Base-by-base conservation (phyloP, 2,113 vertebrate species). In the Pimephales promelas region DNA sequence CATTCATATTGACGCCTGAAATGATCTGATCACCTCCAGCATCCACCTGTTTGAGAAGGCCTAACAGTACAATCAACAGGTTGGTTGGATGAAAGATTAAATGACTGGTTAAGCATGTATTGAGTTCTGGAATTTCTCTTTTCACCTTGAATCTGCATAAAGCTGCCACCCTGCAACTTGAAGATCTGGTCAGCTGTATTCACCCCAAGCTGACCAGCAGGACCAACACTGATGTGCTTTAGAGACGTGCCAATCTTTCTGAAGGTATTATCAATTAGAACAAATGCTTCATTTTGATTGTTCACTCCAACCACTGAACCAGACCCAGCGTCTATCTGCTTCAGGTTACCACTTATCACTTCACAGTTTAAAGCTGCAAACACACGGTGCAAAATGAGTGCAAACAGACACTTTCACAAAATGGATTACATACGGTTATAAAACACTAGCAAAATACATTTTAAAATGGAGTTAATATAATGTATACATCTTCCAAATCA, bases 221-320 rank as follows among this genome's bases (percentile, higher is more conserved):
- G 76, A 5, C 83, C 80, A 56, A 74, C 18, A 31, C 16, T 81
- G 76, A 87, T 56, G 20, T 88, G 56, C 3, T n/a, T 59, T 59
- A 59, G 28, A 78, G 79, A 81, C 0, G 0, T 20, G 0, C 1
- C 0, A 1, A 20, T 10, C 28, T 34, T 66, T 20, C 0, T 34
- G 62, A 66, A 66, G 28, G 28, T 28, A 20, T 34, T 34, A 66
- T 10, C 0, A 20, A 10, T 34, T 14, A 66, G 28, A 16, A 66
- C 28, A 34, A 66, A 66, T 1, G 3, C 7, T 2, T 1, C 10
- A 57, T 83, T 10, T 1, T 24, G 20, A 18, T 1, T 0, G 2
- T 40, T 83, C 47, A 81, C 62, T 24, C 20, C 84, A 20, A 78
- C 26, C 72, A 80, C 26, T 57, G 56, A 82, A 13, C 79, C 84